Percentiles rank a stretch among this genome's conserved stretches.
Evolutionary conservation across 2,113 vertebrate species (phyloP).

Genomic region (Pelecanus crispus): DNA sequence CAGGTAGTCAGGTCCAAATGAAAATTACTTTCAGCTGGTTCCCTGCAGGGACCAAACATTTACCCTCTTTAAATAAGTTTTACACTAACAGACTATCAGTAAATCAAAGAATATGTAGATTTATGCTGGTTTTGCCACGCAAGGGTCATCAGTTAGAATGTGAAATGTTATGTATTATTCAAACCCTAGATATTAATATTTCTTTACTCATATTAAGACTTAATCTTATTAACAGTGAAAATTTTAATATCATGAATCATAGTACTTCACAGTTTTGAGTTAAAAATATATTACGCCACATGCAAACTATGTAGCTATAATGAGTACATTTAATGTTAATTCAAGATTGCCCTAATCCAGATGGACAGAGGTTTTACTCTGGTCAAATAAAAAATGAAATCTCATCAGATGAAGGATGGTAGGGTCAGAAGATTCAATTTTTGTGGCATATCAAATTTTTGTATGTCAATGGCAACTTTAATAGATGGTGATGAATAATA

Average conservation of each 20-base stretch:
- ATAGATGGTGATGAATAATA: constrained; percentile 74
- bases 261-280: constrained; percentile 71
- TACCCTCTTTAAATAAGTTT: constrained; percentile 68
- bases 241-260: constrained; percentile 70
- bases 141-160: constrained; percentile 53
- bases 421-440: constrained; percentile 75
- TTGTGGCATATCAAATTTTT: constrained; percentile 74
- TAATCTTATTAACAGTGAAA: constrained; percentile 76
- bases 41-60: constrained; percentile 61
- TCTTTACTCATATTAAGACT: constrained; percentile 65
- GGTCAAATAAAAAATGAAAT: constrained; percentile 80
- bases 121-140: constrained; percentile 58
- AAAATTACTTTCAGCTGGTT: constrained; percentile 45
- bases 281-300: constrained; percentile 64
- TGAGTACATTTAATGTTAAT: constrained; percentile 78
- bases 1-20: constrained; percentile 31
- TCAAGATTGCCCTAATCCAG: constrained; percentile 75
- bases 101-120: constrained; percentile 68
- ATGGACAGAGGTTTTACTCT: constrained; percentile 74
- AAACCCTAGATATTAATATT: constrained; percentile 63
- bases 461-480: constrained; percentile 74
- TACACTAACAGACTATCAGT: constrained; percentile 44
- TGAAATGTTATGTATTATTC: constrained; percentile 68
- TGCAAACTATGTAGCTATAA: constrained; percentile 70
- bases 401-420: constrained; percentile 73